Evolutionary conservation across 1,140 invertebrate genomes (phyloP).

Genomic region (Dolichoris vasculosae): DNA sequence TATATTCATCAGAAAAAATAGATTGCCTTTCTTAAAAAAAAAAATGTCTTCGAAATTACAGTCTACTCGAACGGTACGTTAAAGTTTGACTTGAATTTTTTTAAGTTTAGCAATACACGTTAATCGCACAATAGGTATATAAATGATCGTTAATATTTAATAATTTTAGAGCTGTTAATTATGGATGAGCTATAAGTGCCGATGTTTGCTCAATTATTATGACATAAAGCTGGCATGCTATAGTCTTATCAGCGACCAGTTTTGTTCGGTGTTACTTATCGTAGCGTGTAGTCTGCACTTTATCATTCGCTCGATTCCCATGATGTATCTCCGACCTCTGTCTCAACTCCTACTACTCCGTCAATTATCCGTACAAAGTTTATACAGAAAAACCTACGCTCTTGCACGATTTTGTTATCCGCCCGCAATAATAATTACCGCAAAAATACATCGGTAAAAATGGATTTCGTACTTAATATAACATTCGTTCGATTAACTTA

Average conservation of each 20-base stretch:
- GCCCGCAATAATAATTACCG: background rate
- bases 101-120: background rate
- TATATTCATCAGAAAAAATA: no score
- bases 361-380: background rate
- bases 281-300: background rate
- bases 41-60: no score
- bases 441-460: background rate
- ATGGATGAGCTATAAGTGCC: background rate
- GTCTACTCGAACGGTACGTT: no score
- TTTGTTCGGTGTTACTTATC: conserved; percentile 37
- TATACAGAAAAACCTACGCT: no score
- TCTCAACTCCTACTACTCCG: background rate
- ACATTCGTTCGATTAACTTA: no score
- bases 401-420: background rate
- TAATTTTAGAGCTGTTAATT: conserved; percentile 10
- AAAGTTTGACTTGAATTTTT: no score
- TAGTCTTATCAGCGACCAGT: conserved; percentile 8
- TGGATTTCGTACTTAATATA: no score
- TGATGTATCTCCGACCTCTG: conserved; percentile 25
- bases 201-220: conserved; percentile 32
- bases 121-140: background rate
- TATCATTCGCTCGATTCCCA: conserved; percentile 19
- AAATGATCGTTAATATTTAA: background rate
- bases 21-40: no score
- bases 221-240: background rate